phyloP scores from a whole-genome alignment of 2,113 vertebrate species.

The Microcebus ravelobensis region DNA sequence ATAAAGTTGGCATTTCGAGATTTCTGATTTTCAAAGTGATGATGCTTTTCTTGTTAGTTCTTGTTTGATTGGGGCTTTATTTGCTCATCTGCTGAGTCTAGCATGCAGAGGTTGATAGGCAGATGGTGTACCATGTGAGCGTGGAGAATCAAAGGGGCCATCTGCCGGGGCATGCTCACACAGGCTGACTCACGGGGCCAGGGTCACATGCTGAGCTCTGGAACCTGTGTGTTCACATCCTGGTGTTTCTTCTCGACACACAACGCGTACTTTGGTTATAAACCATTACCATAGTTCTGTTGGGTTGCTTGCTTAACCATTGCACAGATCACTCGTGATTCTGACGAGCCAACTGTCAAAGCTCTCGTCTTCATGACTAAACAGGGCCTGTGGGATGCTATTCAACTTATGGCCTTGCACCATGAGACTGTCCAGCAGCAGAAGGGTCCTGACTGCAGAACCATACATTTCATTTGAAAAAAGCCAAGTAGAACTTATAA shows the following conservation, averaged over 20 bases:
- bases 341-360: background rate
- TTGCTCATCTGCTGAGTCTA: background rate
- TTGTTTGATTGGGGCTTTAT: background rate
- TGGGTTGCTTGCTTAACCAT: background rate
- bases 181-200: background rate
- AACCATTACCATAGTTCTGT: background rate
- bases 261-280: background rate
- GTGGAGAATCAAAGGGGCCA: background rate
- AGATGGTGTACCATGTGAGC: background rate
- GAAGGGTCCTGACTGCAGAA: background rate
- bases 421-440: background rate
- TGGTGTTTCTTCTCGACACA: background rate
- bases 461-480: background rate
- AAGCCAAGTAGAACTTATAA: background rate
- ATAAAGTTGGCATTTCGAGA: background rate
- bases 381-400: background rate
- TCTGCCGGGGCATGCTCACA: background rate
- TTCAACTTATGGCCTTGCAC: background rate
- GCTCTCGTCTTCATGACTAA: too few relatives aligned
- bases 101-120: background rate
- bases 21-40: background rate
- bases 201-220: background rate
- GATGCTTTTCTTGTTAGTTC: background rate
- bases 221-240: conserved; percentile 11
- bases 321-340: background rate